A percentile compares a stretch with the other conserved stretches of the same genome.
These are phyloP conservation scores for Sebastes oblongus DNA, from an alignment of 2,797 vertebrate species.

Conservation along the genomic window DNA sequence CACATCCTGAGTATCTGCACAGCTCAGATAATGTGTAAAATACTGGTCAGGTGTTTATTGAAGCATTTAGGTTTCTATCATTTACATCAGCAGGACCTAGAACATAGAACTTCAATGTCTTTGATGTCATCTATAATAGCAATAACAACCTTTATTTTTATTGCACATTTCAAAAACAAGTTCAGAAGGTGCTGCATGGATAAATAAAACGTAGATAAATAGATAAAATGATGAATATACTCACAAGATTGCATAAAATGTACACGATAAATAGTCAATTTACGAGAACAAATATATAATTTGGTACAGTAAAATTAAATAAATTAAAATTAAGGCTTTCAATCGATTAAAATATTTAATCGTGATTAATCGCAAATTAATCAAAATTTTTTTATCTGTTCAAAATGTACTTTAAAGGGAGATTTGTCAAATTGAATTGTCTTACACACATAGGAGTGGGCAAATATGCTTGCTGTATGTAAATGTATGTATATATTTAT, in stretches of 20 bases:
- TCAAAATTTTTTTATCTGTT: fast-evolving
- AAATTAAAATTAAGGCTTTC: too few species aligned
- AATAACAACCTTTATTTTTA: background rate
- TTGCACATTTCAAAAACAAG: background rate
- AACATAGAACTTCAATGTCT: background rate
- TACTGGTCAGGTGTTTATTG: background rate
- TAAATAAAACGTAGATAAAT: background rate
- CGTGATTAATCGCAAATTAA: too few species aligned
- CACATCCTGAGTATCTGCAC: background rate
- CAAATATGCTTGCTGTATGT: too few species aligned
- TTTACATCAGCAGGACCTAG: background rate
- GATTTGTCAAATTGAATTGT: too few species aligned
- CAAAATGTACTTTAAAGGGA: too few species aligned
- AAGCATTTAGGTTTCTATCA: background rate
- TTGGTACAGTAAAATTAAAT: too few species aligned
- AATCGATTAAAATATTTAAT: too few species aligned
- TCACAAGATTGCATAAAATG: background rate
- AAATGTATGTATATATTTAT: too few species aligned
- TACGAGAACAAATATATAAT: background rate
- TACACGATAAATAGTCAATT: background rate
- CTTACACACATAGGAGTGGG: too few species aligned
- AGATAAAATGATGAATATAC: background rate
- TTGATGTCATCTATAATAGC: background rate
- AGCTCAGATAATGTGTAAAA: background rate
- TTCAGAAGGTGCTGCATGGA: background rate